Evolutionary conservation across 2,113 vertebrate species (phyloP), one percentile per base, ranked within the genome.

Genomic region (Passer montanus): DNA sequence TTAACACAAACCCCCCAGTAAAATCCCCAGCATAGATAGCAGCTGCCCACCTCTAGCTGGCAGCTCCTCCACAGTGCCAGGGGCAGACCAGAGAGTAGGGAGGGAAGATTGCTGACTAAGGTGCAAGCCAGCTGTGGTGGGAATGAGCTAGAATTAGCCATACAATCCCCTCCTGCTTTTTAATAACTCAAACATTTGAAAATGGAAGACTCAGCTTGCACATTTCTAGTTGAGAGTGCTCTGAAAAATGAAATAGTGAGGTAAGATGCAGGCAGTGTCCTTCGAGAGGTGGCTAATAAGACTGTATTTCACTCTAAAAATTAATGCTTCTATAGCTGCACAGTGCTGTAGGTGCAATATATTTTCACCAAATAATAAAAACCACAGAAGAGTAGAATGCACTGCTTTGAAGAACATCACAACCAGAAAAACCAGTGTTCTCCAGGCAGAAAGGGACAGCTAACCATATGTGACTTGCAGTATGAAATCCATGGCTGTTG

Each of bases 41-140:
- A 92, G 63, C 47, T 49, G 58, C 79, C 21, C 69, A 21, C 2
- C 37, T 33, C 18, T 0, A 0, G 12, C 5, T 0, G 0, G 73
- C 73, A 83, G 73, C 39, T 59, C 15, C 30, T 59, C 75, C 0
- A 0, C 27, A 68, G 84, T 9, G n/a, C 49, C 43, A 30, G 30
- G 59, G 39, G 52, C 44, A 62, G 67, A 33, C 7, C 22, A 8
- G 3, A 26, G 15, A 31, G 50, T 2, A 75, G 93, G 55, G 50
- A 81, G 28, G 30, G 79, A 56, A 81, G 52, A 44, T 14, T 47
- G 43, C 59, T 86, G 79, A 67, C 43, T 41, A 69, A 74, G 15
- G 41, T 35, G 17, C 80, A 70, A 84, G 76, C 22, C 59, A 49
- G 79, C 59, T 81, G 59, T 5, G 1, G 30, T 35, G 58, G 52